Evolutionary conservation across 2,113 vertebrate species (phyloP).

Genomic region (Eurystomus gularis): DNA sequence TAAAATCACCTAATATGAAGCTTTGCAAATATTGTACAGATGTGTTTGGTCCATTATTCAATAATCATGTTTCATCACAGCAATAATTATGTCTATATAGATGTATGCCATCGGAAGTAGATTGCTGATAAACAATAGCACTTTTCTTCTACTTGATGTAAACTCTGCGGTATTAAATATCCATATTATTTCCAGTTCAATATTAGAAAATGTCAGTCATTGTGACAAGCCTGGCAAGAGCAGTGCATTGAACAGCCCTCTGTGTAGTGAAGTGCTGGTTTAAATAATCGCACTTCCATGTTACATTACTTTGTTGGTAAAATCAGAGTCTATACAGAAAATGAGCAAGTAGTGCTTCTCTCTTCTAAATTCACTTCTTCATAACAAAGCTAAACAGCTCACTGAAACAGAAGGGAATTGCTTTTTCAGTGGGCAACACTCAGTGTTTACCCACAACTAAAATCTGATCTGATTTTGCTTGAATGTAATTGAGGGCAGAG

Average conservation of each 20-base stretch:
- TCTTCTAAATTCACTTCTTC: conserved; percentile 41
- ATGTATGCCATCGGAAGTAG: conserved; percentile 70
- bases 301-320: conserved; percentile 72
- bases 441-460: background rate
- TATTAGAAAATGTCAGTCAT: conserved; percentile 83
- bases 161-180: conserved; percentile 79
- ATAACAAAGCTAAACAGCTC: conserved; percentile 49
- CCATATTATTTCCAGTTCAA: conserved; percentile 82
- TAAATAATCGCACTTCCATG: conserved; percentile 71
- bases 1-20: conserved; percentile 62
- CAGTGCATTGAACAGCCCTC: conserved; percentile 60
- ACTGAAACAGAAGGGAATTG: conserved; percentile 35
- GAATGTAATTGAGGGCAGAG: conserved; percentile 40
- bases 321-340: conserved; percentile 64
- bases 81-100: conserved; percentile 75
- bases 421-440: conserved; percentile 1
- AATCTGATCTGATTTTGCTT: conserved; percentile 37
- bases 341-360: conserved; percentile 49
- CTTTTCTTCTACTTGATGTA: conserved; percentile 76
- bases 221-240: conserved; percentile 72
- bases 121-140: conserved; percentile 80
- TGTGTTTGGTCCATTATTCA: conserved; percentile 68
- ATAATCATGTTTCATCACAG: conserved; percentile 73
- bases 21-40: conserved; percentile 66
- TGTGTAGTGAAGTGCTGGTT: conserved; percentile 61